These are phyloP conservation scores for Centruroides sculpturatus DNA, from an alignment of 1,140 invertebrate genomes.

Conservation along the genomic window DNA sequence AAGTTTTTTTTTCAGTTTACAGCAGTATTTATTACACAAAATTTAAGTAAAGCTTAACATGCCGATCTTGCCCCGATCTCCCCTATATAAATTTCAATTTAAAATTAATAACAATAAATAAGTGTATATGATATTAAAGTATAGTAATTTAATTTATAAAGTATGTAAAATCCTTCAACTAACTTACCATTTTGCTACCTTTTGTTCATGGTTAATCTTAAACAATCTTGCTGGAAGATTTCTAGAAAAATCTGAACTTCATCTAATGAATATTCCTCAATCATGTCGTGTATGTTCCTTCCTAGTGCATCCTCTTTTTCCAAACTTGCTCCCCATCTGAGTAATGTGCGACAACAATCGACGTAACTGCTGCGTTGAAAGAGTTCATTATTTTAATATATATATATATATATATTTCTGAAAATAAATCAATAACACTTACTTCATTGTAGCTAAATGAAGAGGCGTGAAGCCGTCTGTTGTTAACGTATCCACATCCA, in stretches of 20 bases:
- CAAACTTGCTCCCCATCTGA: constrained; percentile 25
- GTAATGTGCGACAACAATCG: constrained; percentile 28
- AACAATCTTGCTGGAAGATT: no score
- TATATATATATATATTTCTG: not conserved
- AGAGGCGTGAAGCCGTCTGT: constrained; percentile 28
- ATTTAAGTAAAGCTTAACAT: no score
- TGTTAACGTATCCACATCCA: constrained; percentile 23
- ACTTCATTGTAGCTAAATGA: constrained; percentile 30
- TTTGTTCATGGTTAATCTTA: no score
- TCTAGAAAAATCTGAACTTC: constrained; percentile 14
- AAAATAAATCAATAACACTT: constrained; percentile 7
- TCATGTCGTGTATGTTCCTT: constrained; percentile 24
- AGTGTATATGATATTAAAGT: no score
- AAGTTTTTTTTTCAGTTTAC: no score
- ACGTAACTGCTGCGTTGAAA: constrained; percentile 23
- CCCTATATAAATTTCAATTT: no score
- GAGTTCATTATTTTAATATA: not conserved
- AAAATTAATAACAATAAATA: no score
- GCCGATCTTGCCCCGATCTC: no score
- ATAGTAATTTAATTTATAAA: no score
- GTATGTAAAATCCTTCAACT: no score
- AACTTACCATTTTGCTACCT: no score
- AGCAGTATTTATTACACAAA: no score
- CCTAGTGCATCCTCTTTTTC: constrained; percentile 24
- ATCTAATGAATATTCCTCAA: constrained; percentile 24